Conservation (phyloP, 2,888 invertebrate species). For the Adelphocoris suturalis region DNA sequence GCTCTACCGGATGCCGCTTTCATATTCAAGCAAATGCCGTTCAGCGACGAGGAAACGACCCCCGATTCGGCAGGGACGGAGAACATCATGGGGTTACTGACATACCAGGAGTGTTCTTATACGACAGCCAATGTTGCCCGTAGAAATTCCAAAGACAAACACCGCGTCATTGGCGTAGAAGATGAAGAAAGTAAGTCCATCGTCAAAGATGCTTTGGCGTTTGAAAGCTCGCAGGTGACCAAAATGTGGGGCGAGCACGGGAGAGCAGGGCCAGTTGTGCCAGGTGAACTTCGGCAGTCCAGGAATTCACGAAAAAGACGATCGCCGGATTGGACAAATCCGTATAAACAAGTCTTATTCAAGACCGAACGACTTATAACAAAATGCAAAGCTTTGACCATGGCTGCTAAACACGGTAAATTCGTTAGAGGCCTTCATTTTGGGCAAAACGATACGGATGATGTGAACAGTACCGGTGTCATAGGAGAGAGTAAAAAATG, state of each 20-base stretch:
- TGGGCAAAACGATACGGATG: neutral
- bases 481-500: neutral
- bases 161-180: neutral
- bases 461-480: neutral
- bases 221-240: constrained; percentile 3
- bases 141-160: neutral
- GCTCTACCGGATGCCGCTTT: constrained; percentile 14
- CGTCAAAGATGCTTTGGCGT: neutral
- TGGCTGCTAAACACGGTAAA: neutral
- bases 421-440: neutral
- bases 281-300: neutral
- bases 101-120: neutral
- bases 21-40: constrained; percentile 21
- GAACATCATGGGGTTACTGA: neutral
- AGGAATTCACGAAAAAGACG: neutral
- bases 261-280: neutral
- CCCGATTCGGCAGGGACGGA: neutral
- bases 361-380: neutral
- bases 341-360: neutral
- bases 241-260: neutral
- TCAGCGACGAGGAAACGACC: neutral
- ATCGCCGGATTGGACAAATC: neutral
- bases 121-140: neutral
- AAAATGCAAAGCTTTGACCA: neutral
- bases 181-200: neutral